Base-by-base conservation (phyloP, 53 echinoderm and acorn worm species). In the Temnopleurus reevesii region DNA sequence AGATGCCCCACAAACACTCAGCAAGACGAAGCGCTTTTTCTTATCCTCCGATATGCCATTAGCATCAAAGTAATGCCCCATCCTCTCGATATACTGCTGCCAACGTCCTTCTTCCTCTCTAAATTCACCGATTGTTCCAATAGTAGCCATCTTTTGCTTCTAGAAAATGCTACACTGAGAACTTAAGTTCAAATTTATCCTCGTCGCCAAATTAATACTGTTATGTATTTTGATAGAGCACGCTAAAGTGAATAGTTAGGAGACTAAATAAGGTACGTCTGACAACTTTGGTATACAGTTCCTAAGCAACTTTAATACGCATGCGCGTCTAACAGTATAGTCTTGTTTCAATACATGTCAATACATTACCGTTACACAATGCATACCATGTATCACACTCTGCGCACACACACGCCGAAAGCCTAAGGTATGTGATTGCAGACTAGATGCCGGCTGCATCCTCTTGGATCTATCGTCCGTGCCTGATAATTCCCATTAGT, bases 1-100 rank as follows among this genome's bases (percentile, higher is more conserved):
- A 7, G 35, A 21, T 4, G 55, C 79, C 35, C 89, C 89, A 57
- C 89, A 89, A 0, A 77, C 77, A 79, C 79, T 90, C 35, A 90
- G 51, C 12, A 90, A 53, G 2, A 90, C 54, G 24, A 76, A 77
- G 18, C 55, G 25, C 28, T 59, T 59, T 27, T 29, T 59, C 59
- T 29, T 18, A 21, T 44, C 76, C 12, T 76, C 76, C 18, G 6
- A 9, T 35, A 76, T 76, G 76, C 0, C 12, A 19, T 43, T 76
- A 8, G 8, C 76, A 12, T 76, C 41, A 41, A 12, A 76, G 44
- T 43, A 76, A n/a, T 76, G 44, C 3, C 41, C 44, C 76, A 38
- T 76, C 33, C 43, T 13, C 23, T 76, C 44, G 38, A 76, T 76
- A 15, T 76, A 43, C 43, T 76, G 4, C 21, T 35, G 21, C 44